Conservation (phyloP, 2,797 vertebrate species). For the Chelonia mydas region DNA sequence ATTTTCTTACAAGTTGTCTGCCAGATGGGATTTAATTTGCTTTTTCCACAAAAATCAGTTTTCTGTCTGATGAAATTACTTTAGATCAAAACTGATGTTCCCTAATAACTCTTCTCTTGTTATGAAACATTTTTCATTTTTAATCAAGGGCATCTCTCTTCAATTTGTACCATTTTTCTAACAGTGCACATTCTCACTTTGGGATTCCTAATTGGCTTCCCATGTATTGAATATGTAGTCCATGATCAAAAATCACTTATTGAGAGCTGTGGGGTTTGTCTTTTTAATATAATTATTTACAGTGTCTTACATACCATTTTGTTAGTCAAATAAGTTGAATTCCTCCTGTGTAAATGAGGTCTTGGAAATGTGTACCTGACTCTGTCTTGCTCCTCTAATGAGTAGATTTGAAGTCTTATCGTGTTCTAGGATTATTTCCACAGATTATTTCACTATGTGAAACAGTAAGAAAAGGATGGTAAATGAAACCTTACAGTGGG, state of each 20-base stretch:
- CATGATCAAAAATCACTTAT: conserved; percentile 33
- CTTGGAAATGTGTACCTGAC: fast-evolving
- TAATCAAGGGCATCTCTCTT: not conserved
- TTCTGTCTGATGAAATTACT: not conserved
- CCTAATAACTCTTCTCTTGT: not conserved
- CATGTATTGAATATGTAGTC: not conserved
- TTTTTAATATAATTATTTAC: not conserved
- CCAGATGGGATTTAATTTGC: conserved; percentile 19
- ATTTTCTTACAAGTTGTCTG: not conserved
- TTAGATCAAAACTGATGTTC: not conserved
- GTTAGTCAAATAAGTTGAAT: fast-evolving
- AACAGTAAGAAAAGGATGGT: no score
- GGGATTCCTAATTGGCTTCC: not conserved
- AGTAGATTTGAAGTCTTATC: not conserved
- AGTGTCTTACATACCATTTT: fast-evolving
- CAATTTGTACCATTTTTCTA: not conserved
- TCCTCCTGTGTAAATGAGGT: not conserved
- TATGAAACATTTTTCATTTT: not conserved
- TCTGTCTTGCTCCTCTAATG: not conserved
- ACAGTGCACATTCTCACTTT: fast-evolving
- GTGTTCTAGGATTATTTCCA: not conserved
- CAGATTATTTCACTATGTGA: fast-evolving
- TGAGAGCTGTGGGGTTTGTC: not conserved
- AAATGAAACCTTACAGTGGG: not conserved
- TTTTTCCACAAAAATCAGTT: not conserved